phyloP scores from a whole-genome alignment of 2,797 vertebrate species.

The Ptychadena robeensis region DNA sequence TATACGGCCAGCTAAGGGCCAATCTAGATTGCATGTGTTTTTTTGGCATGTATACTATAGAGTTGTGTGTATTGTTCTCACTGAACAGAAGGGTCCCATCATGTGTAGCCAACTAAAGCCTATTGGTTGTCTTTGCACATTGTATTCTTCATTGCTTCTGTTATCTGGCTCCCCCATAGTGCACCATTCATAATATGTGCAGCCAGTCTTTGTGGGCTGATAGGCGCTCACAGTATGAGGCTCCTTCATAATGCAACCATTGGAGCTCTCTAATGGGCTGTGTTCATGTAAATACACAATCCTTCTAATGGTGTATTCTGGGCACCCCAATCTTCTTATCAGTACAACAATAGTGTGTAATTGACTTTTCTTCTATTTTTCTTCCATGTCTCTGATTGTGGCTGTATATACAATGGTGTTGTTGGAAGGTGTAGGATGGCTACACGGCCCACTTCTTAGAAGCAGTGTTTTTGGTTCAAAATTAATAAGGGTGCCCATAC shows the following conservation, averaged over 20 bases:
- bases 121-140: background rate
- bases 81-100: background rate
- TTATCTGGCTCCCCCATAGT: conserved; percentile 7
- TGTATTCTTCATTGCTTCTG: background rate
- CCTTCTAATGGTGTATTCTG: background rate
- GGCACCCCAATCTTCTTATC: background rate
- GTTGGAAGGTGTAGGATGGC: no score
- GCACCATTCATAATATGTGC: conserved; percentile 16
- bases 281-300: background rate
- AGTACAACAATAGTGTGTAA: background rate
- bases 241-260: background rate
- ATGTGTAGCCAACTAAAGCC: background rate
- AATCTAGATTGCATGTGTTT: no score
- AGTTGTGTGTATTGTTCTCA: background rate
- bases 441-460: background rate
- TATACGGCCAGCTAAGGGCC: no score
- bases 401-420: no score
- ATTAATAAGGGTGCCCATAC: no score
- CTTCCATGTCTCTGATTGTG: background rate
- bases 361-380: background rate
- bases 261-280: background rate
- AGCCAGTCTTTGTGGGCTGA: conserved; percentile 2
- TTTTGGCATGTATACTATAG: background rate
- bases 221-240: background rate
- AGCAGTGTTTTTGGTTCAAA: background rate